Evolutionary conservation across 92 coral and sea anemone species (phyloP).

Genomic region (Palythoa heliodiscus): DNA sequence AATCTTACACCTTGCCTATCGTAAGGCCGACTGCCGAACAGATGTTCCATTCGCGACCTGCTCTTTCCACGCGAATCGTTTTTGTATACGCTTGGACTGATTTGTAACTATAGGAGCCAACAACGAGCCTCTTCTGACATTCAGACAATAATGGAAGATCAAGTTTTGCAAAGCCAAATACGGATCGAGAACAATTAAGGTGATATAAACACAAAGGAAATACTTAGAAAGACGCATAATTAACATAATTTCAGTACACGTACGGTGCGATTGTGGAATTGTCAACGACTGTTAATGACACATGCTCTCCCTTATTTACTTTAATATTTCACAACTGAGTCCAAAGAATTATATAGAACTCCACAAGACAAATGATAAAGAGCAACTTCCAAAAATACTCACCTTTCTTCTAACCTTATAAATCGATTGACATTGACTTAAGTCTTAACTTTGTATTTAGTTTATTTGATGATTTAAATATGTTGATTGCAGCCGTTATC

Average conservation of each 20-base stretch:
- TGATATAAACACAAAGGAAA: constrained; percentile 11
- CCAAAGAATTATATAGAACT: neutral
- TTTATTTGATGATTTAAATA: no score
- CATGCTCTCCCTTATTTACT: neutral
- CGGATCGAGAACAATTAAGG: constrained; percentile 15
- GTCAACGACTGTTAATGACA: neutral
- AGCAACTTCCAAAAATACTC: neutral
- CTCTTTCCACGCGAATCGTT: neutral
- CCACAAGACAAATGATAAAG: neutral
- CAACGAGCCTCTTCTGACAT: neutral
- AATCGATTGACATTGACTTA: neutral
- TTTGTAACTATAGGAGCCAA: constrained; percentile 7
- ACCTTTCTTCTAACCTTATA: neutral
- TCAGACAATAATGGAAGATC: constrained; percentile 36
- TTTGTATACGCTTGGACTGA: neutral
- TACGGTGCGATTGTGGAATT: neutral
- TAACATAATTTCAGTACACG: constrained; percentile 5
- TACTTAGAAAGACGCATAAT: constrained; percentile 2
- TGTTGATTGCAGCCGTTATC: no score
- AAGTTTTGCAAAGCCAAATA: neutral
- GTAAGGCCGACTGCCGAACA: constrained; percentile 82
- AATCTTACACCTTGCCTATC: constrained; percentile 93
- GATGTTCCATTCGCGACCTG: constrained; percentile 88
- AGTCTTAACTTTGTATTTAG: no score
- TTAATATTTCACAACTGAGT: neutral